A percentile compares a stretch with the other conserved stretches of the same genome.
Conservation (phyloP, 1,140 invertebrate genomes). For the Ladona fulva region DNA sequence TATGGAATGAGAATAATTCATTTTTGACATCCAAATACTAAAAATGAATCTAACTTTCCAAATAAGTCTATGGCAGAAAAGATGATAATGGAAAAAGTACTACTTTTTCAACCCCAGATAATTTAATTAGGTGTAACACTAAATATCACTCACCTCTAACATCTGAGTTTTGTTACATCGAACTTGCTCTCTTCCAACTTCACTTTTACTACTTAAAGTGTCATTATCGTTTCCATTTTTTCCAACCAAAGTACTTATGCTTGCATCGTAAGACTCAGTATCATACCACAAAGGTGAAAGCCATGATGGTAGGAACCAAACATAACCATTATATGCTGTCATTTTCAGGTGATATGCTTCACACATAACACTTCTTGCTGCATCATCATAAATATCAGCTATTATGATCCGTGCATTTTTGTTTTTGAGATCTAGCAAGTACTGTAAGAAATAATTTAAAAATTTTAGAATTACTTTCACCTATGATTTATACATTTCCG, state of each 20-base stretch:
- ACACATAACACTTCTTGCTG: slow-evolving; percentile 61
- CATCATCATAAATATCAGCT: slow-evolving; percentile 61
- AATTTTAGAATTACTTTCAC: neutral
- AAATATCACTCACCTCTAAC: slow-evolving; percentile 36
- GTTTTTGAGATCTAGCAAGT: slow-evolving; percentile 56
- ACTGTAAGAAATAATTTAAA: slow-evolving; percentile 40
- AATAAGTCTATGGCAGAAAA: no score
- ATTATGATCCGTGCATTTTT: slow-evolving; percentile 64
- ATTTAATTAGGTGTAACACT: no score
- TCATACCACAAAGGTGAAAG: slow-evolving; percentile 56
- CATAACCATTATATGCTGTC: slow-evolving; percentile 57
- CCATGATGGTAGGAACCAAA: slow-evolving; percentile 77
- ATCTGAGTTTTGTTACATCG: slow-evolving; percentile 54
- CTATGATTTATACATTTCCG: no score
- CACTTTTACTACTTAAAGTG: neutral
- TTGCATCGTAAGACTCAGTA: slow-evolving; percentile 35
- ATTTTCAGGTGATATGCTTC: slow-evolving; percentile 61
- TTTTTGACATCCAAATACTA: neutral
- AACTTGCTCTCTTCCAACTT: slow-evolving; percentile 36
- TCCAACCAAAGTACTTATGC: no score
- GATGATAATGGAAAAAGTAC: no score
- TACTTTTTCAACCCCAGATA: no score
- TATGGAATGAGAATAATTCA: no score
- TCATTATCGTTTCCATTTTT: no score
- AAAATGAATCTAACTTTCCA: neutral